Percentiles rank a stretch among this genome's conserved stretches.
These are phyloP conservation scores for Miichthys miiuy DNA, from an alignment of 2,797 vertebrate species.

Conservation along the genomic window DNA sequence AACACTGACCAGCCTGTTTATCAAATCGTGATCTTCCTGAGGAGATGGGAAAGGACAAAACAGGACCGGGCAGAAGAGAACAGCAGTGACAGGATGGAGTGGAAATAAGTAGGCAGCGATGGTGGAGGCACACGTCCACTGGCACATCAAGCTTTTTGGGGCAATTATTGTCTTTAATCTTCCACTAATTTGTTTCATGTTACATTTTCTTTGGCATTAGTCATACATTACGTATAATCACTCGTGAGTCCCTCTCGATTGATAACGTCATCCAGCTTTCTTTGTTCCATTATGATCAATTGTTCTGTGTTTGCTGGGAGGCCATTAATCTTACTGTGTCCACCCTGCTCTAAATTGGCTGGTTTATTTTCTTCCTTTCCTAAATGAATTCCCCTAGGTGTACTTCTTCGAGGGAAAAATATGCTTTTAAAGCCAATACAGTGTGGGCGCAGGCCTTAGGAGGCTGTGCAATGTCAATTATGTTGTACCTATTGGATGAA, in stretches of 20 bases:
- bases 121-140: slow-evolving; percentile 31
- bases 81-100: slow-evolving; percentile 25
- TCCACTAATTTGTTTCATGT: slow-evolving; percentile 45
- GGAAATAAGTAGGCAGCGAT: slow-evolving; percentile 29
- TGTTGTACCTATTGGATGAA: slow-evolving; percentile 58
- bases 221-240: slow-evolving; percentile 48
- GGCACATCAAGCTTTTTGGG: slow-evolving; percentile 30
- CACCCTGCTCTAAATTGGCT: slow-evolving; percentile 68
- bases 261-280: slow-evolving; percentile 47
- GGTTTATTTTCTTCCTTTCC: slow-evolving; percentile 58
- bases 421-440: slow-evolving; percentile 51
- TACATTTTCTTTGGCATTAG: slow-evolving; percentile 43
- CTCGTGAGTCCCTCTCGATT: slow-evolving; percentile 21
- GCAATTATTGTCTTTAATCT: slow-evolving; percentile 46
- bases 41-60: slow-evolving; percentile 38
- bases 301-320: slow-evolving; percentile 63
- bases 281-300: slow-evolving; percentile 72
- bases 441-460: slow-evolving; percentile 45
- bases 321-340: slow-evolving; percentile 74
- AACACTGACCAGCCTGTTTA: slow-evolving; percentile 53
- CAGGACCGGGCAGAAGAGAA: slow-evolving; percentile 40
- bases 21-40: slow-evolving; percentile 55
- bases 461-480: slow-evolving; percentile 71
- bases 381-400: slow-evolving; percentile 72
- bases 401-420: slow-evolving; percentile 59